Evolutionary conservation across 2,797 vertebrate genomes (phyloP), one percentile per base, ranked within the genome.

Genomic region (Erethizon dorsatum): DNA sequence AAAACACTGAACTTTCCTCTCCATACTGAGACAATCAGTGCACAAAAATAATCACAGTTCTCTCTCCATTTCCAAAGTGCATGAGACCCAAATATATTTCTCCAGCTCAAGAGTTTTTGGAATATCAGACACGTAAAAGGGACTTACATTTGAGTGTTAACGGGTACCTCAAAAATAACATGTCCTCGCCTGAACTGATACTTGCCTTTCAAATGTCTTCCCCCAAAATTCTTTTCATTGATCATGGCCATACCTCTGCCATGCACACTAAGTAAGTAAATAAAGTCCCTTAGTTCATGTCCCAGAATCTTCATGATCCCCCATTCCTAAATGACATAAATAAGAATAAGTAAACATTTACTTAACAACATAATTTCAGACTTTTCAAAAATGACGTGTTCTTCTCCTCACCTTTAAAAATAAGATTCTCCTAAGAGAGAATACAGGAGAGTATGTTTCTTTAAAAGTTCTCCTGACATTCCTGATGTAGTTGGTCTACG

Each of bases 101-200:
- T 22, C 33, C 11, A 31, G n/a, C 57, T 91, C 24, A 11, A 67
- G 33, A 37, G 37, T 11, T 77, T 26, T 18, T 5, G 67, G 41
- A n/a, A 57, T 28, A 1, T 4, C 54, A 61, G 31, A 1, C 41
- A 45, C 31, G 33, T 2, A 14, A 1, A 1, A 65, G 26, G 10
- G 8, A 24, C 45, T 57, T 33, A 41, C n/a, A 5, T 9, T 5
- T 22, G 65, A 11, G 15, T 31, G 26, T 79, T 77, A 28, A 84
- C 33, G 52, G 56, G 6, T 11, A 50, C 14, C 45, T 54, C 71
- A 61, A 11, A 45, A 18, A n/a, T 1, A 83, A 15, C 26, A 14
- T 2, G 20, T 71, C 33, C 31, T 59, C 77, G 11, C 6, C 26
- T 0, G 26, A 83, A 63, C 4, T 10, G 2, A 28, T 2, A 6